phyloP scores from a whole-genome alignment of 2,113 vertebrate species.

The Spizaetus ornatus region DNA sequence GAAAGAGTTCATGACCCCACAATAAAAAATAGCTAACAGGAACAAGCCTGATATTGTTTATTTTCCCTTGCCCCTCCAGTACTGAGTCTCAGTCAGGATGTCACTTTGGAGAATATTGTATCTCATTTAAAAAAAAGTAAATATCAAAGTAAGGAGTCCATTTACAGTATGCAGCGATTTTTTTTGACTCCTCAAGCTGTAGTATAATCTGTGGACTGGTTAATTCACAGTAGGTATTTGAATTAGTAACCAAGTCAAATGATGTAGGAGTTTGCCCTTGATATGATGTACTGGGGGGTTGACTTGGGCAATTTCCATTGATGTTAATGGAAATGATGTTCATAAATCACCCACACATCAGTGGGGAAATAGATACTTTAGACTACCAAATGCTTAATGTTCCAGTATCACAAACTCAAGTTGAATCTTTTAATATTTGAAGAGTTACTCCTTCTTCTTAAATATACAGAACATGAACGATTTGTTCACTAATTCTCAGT shows the following conservation, averaged over 20 bases:
- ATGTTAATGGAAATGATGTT: not conserved
- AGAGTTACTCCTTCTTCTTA: not conserved
- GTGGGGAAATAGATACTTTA: not conserved
- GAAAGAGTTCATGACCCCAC: not conserved
- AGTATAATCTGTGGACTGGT: not conserved
- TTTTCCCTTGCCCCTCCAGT: not conserved
- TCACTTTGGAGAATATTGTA: not conserved
- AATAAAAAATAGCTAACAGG: not conserved
- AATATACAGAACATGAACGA: not conserved
- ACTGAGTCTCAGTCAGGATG: not conserved
- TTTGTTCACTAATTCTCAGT: not conserved
- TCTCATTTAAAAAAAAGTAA: not conserved
- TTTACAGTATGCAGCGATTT: not conserved
- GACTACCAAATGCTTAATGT: not conserved
- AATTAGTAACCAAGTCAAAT: not conserved
- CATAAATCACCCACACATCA: not conserved
- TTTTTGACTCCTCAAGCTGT: not conserved
- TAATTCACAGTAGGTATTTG: not conserved
- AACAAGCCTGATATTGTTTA: conserved; percentile 11
- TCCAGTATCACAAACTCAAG: not conserved
- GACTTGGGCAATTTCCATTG: not conserved
- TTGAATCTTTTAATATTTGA: not conserved
- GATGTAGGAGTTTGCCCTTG: not conserved
- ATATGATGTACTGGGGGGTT: not conserved
- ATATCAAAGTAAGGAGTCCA: not conserved